Base-by-base conservation (phyloP, 1,140 invertebrate genomes). In the Doryteuthis pealeii region DNA sequence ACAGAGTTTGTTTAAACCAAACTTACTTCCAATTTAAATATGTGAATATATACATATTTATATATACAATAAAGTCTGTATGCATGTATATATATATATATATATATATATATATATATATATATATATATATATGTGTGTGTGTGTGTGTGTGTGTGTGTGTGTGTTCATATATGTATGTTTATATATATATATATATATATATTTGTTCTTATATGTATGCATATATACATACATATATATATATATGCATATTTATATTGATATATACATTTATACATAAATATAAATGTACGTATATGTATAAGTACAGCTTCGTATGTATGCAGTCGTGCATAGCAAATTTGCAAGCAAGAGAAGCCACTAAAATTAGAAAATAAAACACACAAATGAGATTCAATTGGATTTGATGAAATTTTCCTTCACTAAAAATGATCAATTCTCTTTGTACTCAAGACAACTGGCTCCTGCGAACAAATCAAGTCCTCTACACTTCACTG, bases 151-250 rank as follows among this genome's bases (percentile, higher is more conserved):
- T 18, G 18, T 49, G 45, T 18, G 18, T n/a, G n/a, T n/a, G n/a
- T n/a, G n/a, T n/a, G n/a, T n/a, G n/a, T n/a, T n/a, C n/a, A n/a
- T n/a, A n/a, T 49, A 49, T 49, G 18, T 49, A 49, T 49, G 18
- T 49, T 10, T 49, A 49, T 8, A 58, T 58, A 58, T 58, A 26
- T 58, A 58, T 58, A 58, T 58, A 58, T 58, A n/a, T 58, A 58
- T 18, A 58, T 58, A 18, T 58, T 2, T 58, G 4, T 58, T 26
- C 3, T n/a, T 58, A 26, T 58, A 58, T 58, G 15, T 58, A 26
- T 58, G 18, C 18, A 5, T 58, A 58, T 58, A 5, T 58, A 58
- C 18, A 5, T 58, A 58, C 18, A 58, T 58, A 58, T 58, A 58
- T 58, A n/a, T 58, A 58, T 5, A 58, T 58, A 58, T 58, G 18